Evolutionary conservation across 2,797 vertebrate species (phyloP), one percentile per base, ranked within the genome.

Genomic region (Spheniscus humboldti): DNA sequence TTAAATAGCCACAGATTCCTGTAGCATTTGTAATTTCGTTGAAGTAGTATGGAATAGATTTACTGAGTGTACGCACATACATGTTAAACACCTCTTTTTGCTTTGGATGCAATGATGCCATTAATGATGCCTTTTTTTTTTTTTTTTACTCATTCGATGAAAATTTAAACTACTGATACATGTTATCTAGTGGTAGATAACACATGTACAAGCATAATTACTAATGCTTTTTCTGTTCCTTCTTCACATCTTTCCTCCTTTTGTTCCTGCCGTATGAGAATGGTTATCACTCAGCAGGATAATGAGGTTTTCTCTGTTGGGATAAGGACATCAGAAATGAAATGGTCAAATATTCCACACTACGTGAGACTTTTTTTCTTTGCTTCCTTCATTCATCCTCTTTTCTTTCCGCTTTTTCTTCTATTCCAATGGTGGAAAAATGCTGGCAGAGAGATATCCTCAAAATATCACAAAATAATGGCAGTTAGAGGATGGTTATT

Each of bases 281-380:
- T 52, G 33, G 13, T 82, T 72, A 59, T 92, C 95, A 55, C 56
- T 91, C 55, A 73, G 25, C 45, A 93, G 67, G 81, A 48, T 79
- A 60, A 41, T 86, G 71, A 91, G 28, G 5, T 85, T 76, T 91
- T 87, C 35, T 63, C 28, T 4, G 0, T 53, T 85, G 81, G 28
- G 23, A 37, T 84, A 79, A 79, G 69, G 50, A 52, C 53, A 45
- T 79, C 52, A 64, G 74, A 93, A 93, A 73, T 39, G 5, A 89
- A 86, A 66, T 0, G 0, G 63, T 91, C 59, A 82, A 33, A 76
- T 71, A 71, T n/a, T 13, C 48, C 39, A 25, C 11, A 3, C 52
- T 74, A 11, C 22, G 1, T 45, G 48, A 56, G 48, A 30, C 48
- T 72, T 73, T 68, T 73, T 68, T 43, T 18, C 41, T 82, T 75